These are phyloP conservation scores for Heliconius himera DNA, from an alignment of 1,140 invertebrate genomes.

Conservation along the genomic window DNA sequence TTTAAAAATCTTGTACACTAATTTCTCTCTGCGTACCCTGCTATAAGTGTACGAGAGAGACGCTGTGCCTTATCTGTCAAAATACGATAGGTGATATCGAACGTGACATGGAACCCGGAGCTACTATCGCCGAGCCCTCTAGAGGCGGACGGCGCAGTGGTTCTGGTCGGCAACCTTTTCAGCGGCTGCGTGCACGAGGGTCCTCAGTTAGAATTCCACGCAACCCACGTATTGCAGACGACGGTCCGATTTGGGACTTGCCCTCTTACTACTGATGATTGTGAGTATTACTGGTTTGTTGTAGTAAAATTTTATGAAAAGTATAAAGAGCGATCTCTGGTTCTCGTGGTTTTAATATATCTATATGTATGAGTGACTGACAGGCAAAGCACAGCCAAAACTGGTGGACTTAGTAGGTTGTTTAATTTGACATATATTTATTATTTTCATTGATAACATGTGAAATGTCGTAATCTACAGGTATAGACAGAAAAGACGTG, in stretches of 20 bases:
- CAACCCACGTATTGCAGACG: conserved; percentile 82
- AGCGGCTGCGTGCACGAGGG: conserved; percentile 92
- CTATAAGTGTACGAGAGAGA: too few species aligned
- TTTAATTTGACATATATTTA: background rate
- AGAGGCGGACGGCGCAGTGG: conserved; percentile 83
- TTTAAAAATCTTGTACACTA: too few species aligned
- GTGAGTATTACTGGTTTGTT: conserved; percentile 77
- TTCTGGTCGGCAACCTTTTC: conserved; percentile 90
- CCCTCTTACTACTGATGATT: conserved; percentile 86
- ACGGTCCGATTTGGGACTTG: conserved; percentile 89
- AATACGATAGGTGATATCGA: conserved; percentile 85
- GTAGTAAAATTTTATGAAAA: background rate
- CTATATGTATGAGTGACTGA: too few species aligned
- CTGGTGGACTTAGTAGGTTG: too few species aligned
- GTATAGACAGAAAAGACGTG: conserved; percentile 77
- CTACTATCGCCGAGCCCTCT: conserved; percentile 86
- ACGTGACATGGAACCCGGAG: conserved; percentile 89
- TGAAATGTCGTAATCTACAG: conserved; percentile 45
- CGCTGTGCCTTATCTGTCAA: too few species aligned
- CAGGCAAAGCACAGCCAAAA: too few species aligned
- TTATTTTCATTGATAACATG: background rate
- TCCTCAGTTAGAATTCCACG: conserved; percentile 89
- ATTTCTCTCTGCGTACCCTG: too few species aligned
- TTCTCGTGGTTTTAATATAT: too few species aligned
- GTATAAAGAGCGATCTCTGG: too few species aligned